phyloP scores from a whole-genome alignment of 2,888 invertebrate species.

The Calliopum simillimum region DNA sequence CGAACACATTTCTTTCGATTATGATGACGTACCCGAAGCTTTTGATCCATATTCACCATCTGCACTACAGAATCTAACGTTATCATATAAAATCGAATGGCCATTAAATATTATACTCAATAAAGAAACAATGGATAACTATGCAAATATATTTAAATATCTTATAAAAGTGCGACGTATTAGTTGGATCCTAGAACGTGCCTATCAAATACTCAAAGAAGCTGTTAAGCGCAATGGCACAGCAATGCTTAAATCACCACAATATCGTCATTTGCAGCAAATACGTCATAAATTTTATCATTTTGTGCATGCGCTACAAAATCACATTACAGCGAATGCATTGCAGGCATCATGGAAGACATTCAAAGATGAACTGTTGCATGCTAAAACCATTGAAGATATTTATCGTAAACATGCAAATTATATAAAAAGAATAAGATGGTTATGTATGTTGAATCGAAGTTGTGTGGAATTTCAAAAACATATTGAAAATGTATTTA shows the following conservation, averaged over 20 bases:
- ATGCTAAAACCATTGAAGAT: slow-evolving; percentile 77
- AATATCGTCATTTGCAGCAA: slow-evolving; percentile 78
- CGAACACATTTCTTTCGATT: slow-evolving; percentile 74
- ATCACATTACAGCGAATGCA: slow-evolving; percentile 82
- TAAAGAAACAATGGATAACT: slow-evolving; percentile 76
- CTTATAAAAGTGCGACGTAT: slow-evolving; percentile 80
- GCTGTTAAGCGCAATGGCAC: slow-evolving; percentile 70
- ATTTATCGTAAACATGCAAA: slow-evolving; percentile 78
- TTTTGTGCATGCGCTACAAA: slow-evolving; percentile 79
- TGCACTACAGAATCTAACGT: slow-evolving; percentile 75
- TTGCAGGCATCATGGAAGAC: slow-evolving; percentile 80
- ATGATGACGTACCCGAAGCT: slow-evolving; percentile 72
- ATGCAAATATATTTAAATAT: slow-evolving; percentile 81
- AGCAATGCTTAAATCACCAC: slow-evolving; percentile 72
- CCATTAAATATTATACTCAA: slow-evolving; percentile 83
- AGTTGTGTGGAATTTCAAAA: slow-evolving; percentile 77
- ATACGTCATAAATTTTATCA: slow-evolving; percentile 82
- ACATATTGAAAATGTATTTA: slow-evolving; percentile 78
- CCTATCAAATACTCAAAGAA: slow-evolving; percentile 76
- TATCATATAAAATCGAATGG: slow-evolving; percentile 81
- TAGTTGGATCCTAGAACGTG: slow-evolving; percentile 80
- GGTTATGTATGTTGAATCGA: slow-evolving; percentile 80
- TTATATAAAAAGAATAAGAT: slow-evolving; percentile 81
- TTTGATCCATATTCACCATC: slow-evolving; percentile 76
- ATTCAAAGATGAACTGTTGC: slow-evolving; percentile 76